Conservation (phyloP, 2,888 invertebrate genomes). For the Heliconius cydno region DNA sequence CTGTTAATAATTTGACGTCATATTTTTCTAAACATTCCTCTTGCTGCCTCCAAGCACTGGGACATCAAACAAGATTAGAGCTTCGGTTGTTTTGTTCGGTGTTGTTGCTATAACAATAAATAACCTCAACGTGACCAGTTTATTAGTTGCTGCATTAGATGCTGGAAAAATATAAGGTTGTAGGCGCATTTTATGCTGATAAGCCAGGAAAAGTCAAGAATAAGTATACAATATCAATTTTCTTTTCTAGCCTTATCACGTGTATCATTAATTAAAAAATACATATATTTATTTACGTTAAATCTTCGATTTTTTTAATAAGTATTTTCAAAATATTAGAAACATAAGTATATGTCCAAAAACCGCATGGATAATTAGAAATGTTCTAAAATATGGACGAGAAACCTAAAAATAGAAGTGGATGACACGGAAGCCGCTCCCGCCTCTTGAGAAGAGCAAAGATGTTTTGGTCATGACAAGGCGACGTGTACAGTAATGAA, state of each 20-base stretch:
- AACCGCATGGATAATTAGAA: constrained; percentile 28
- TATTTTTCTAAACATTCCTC: constrained; percentile 1
- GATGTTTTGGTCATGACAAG: constrained; percentile 73
- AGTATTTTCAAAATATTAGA: not conserved
- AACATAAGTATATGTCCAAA: not conserved
- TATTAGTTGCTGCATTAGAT: constrained; percentile 77
- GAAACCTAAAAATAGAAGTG: constrained; percentile 58
- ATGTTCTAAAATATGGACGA: constrained; percentile 24
- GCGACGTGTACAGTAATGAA: constrained; percentile 58
- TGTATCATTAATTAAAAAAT: not conserved
- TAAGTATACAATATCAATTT: constrained; percentile 57
- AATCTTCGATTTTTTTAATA: too few species aligned
- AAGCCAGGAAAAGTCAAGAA: constrained; percentile 50
- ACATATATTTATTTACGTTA: not conserved
- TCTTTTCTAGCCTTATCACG: constrained; percentile 37
- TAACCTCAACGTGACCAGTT: constrained; percentile 79
- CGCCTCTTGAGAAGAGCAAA: constrained; percentile 69
- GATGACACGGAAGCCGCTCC: constrained; percentile 66
- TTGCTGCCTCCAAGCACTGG: constrained; percentile 49
- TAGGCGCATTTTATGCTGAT: constrained; percentile 57
- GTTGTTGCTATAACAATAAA: constrained; percentile 78
- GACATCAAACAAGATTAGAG: constrained; percentile 64
- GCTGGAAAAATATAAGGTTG: constrained; percentile 64
- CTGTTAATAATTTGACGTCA: not conserved
- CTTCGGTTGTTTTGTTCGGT: constrained; percentile 68